These are phyloP conservation scores for Formica exsecta DNA, from an alignment of 1,140 invertebrate genomes.

Conservation along the genomic window DNA sequence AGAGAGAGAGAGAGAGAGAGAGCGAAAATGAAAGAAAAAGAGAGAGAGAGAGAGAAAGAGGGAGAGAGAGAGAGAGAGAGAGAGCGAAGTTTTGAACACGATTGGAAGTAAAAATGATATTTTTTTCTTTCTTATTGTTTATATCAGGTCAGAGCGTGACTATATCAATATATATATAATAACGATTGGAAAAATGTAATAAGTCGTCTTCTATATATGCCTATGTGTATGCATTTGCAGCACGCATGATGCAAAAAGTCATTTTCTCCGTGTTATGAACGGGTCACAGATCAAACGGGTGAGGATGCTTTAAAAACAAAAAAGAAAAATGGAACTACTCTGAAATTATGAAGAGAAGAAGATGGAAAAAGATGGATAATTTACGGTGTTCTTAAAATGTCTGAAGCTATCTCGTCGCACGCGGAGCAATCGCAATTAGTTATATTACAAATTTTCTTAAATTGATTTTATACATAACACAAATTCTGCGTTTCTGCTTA, in stretches of 20 bases:
- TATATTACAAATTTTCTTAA: background rate
- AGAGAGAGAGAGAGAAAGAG: background rate
- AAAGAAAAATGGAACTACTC: background rate
- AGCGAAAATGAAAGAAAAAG: background rate
- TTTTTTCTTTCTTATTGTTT: background rate
- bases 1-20: background rate
- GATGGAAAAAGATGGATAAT: slow-evolving; percentile 31
- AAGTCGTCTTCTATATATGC: background rate
- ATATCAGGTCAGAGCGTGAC: background rate
- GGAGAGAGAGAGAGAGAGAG: background rate
- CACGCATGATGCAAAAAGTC: slow-evolving; percentile 9
- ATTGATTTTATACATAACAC: background rate
- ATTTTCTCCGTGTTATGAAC: slow-evolving; percentile 73
- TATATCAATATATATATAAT: background rate
- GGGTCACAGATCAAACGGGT: slow-evolving; percentile 74
- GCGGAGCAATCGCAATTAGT: background rate
- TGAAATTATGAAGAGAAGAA: slow-evolving; percentile 33
- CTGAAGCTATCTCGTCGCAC: background rate
- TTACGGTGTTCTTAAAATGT: background rate
- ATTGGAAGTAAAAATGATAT: background rate
- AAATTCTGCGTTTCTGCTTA: background rate
- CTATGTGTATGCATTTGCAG: background rate
- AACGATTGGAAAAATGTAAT: slow-evolving; percentile 26
- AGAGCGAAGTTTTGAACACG: background rate
- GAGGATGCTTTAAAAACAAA: slow-evolving; percentile 10